phyloP scores from a whole-genome alignment of 2,113 vertebrate genomes.

The Arothron firmamentum region DNA sequence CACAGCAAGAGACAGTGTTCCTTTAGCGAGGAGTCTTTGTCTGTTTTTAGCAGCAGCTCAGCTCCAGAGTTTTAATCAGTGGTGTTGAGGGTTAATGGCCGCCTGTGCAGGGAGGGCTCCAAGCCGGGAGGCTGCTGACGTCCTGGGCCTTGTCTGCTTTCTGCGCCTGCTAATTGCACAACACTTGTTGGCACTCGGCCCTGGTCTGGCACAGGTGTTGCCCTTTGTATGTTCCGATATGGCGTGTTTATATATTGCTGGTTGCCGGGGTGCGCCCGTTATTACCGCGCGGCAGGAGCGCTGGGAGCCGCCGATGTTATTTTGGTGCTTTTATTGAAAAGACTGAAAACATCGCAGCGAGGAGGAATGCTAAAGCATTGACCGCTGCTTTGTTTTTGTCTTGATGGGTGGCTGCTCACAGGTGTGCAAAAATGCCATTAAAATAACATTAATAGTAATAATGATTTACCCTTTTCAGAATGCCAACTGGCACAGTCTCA shows the following conservation, averaged over 20 bases:
- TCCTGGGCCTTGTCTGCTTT: no score
- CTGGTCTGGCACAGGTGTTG: slow-evolving; percentile 22
- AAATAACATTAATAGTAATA: no score
- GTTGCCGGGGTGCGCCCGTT: slow-evolving; percentile 12
- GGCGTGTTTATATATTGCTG: slow-evolving; percentile 34
- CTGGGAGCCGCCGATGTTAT: slow-evolving; percentile 33
- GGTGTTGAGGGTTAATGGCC: slow-evolving; percentile 42
- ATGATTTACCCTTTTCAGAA: no score
- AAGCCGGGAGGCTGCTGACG: no score
- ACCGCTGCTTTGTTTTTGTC: slow-evolving; percentile 41
- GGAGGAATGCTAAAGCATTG: slow-evolving; percentile 45
- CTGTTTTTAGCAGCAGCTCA: slow-evolving; percentile 64
- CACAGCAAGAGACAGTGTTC: slow-evolving; percentile 47
- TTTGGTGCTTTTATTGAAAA: slow-evolving; percentile 51
- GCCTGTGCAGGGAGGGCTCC: slow-evolving; percentile 13
- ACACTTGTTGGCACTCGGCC: slow-evolving; percentile 15
- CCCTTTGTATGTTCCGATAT: slow-evolving; percentile 33
- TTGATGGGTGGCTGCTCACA: slow-evolving; percentile 26
- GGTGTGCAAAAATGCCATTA: background rate
- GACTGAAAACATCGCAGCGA: slow-evolving; percentile 21
- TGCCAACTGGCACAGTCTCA: no score
- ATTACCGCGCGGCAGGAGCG: slow-evolving; percentile 50
- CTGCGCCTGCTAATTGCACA: slow-evolving; percentile 10
- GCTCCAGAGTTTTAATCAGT: slow-evolving; percentile 48
- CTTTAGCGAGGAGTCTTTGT: slow-evolving; percentile 52